phyloP scores from a whole-genome alignment of 2,113 vertebrate species.

The Oriolus oriolus region DNA sequence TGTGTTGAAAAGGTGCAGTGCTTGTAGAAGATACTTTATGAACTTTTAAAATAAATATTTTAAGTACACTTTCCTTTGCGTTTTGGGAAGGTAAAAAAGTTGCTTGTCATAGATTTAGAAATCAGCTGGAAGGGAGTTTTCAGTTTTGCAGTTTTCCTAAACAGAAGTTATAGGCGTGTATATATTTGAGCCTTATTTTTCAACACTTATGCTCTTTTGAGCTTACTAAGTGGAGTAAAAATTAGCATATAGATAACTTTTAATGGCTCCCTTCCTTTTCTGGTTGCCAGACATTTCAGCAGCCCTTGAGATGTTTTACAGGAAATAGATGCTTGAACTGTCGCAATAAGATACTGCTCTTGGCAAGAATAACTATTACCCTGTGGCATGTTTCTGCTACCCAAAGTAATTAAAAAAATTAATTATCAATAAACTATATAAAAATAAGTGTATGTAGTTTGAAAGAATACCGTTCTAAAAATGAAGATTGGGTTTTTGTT shows the following conservation, averaged over 20 bases:
- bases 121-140: neutral
- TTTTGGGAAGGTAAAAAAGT: neutral
- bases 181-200: neutral
- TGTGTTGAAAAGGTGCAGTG: neutral
- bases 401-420: neutral
- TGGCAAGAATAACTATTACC: neutral
- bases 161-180: neutral
- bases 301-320: neutral
- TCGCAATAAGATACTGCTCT: neutral
- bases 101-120: neutral
- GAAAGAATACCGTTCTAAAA: neutral
- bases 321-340: neutral
- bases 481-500: neutral
- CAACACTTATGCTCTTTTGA: neutral
- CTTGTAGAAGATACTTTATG: neutral
- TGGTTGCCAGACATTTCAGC: neutral
- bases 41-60: neutral
- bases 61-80: fast-evolving
- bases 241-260: neutral
- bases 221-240: neutral
- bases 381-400: neutral
- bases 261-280: neutral
- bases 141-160: neutral
- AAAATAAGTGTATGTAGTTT: neutral
- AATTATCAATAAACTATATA: neutral